Conservation (phyloP, 2,888 invertebrate species). For the Ptilodon capucinus region DNA sequence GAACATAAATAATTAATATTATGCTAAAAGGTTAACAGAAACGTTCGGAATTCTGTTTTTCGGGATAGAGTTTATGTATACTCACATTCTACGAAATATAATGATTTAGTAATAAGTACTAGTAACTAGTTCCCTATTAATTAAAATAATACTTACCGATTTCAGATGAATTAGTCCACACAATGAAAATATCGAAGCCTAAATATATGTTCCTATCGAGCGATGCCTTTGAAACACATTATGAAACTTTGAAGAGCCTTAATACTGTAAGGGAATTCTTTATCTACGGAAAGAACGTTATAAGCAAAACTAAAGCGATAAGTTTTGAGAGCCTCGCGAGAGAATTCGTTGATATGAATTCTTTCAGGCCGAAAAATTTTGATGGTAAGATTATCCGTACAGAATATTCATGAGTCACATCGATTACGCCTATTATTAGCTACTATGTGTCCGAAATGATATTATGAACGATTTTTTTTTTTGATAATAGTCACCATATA, state of each 20-base stretch:
- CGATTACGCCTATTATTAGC: neutral
- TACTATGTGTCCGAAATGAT: no score
- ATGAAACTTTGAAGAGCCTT: slow-evolving; percentile 13
- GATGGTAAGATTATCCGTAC: slow-evolving; percentile 11
- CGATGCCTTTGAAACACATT: slow-evolving; percentile 11
- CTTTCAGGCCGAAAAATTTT: slow-evolving; percentile 16
- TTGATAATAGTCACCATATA: no score
- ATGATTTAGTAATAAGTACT: no score
- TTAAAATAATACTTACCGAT: neutral
- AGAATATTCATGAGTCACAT: neutral
- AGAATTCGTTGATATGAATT: slow-evolving; percentile 18
- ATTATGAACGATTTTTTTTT: no score
- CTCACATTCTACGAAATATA: no score
- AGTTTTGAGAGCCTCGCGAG: slow-evolving; percentile 11
- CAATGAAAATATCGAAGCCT: slow-evolving; percentile 15
- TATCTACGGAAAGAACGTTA: slow-evolving; percentile 8
- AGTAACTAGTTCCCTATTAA: neutral
- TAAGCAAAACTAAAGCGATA: slow-evolving; percentile 9
- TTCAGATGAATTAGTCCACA: slow-evolving; percentile 16
- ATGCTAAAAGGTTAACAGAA: no score
- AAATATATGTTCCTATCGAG: slow-evolving; percentile 15
- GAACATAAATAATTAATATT: no score
- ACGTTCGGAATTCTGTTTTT: no score
- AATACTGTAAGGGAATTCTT: slow-evolving; percentile 16
- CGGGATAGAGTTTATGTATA: no score